A percentile compares a stretch with the other conserved stretches of the same genome.
phyloP scores from a whole-genome alignment of 2,113 vertebrate species.

The Merops nubicus region DNA sequence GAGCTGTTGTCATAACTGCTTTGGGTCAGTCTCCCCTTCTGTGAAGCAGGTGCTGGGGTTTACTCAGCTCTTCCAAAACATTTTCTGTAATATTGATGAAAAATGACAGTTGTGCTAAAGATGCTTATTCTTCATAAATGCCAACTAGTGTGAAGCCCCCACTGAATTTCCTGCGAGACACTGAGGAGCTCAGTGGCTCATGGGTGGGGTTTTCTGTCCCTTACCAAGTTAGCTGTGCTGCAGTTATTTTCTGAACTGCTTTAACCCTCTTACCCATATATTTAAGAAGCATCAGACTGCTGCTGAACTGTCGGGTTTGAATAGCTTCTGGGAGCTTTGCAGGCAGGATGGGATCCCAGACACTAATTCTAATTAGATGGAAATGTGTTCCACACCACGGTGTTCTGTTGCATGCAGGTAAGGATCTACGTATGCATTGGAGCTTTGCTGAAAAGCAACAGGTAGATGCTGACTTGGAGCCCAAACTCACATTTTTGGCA shows the following conservation, averaged over 20 bases:
- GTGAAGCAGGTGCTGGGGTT: neutral
- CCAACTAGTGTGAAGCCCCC: neutral
- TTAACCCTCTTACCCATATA: neutral
- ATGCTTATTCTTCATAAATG: neutral
- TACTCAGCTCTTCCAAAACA: neutral
- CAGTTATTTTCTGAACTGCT: neutral
- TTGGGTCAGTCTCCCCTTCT: neutral
- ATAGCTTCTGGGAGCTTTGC: fast-evolving
- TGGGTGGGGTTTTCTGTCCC: neutral
- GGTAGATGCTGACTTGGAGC: neutral
- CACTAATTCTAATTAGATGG: neutral
- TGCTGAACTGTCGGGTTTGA: neutral
- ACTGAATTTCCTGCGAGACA: neutral
- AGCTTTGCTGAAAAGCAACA: neutral
- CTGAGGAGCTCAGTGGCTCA: neutral
- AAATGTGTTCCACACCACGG: neutral
- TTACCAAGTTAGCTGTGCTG: neutral
- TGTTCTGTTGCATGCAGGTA: neutral
- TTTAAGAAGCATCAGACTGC: neutral
- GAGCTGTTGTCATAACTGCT: neutral
- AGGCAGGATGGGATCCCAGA: neutral
- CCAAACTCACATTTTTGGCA: neutral
- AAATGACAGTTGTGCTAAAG: neutral
- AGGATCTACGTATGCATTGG: fast-evolving
- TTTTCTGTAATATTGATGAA: neutral